Evolutionary conservation across 2,888 invertebrate genomes (phyloP).

Genomic region (Nineta flava): DNA sequence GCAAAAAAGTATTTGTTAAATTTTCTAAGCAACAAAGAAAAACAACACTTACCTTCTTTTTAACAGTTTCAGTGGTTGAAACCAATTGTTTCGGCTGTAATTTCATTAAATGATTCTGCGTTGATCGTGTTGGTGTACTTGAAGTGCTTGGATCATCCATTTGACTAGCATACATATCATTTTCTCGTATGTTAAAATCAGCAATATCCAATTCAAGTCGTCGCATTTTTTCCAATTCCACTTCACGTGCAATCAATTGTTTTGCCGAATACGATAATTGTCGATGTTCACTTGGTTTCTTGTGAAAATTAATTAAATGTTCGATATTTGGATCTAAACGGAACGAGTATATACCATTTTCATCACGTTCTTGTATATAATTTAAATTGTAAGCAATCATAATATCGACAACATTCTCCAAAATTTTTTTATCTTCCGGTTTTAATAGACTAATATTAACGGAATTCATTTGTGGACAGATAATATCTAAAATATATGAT

Average conservation of each 20-base stretch:
- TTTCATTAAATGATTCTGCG: constrained; percentile 58
- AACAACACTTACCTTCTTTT: not conserved
- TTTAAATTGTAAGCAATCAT: constrained; percentile 83
- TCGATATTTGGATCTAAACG: constrained; percentile 67
- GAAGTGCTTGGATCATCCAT: constrained; percentile 14
- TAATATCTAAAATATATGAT: constrained; percentile 51
- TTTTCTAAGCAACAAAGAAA: not conserved
- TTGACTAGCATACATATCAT: not conserved
- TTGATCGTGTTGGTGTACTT: not conserved
- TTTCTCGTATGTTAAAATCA: constrained; percentile 4
- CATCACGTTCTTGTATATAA: constrained; percentile 61
- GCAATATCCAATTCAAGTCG: constrained; percentile 23
- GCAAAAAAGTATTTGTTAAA: too few species aligned
- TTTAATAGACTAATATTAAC: constrained; percentile 59
- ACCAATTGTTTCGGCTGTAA: constrained; percentile 42
- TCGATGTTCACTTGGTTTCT: constrained; percentile 16
- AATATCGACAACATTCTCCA: constrained; percentile 55
- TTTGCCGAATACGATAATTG: constrained; percentile 49
- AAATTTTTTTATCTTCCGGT: constrained; percentile 47
- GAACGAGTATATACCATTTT: constrained; percentile 63
- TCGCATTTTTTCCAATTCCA: constrained; percentile 62
- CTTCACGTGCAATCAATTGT: constrained; percentile 68
- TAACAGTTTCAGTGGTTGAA: not conserved
- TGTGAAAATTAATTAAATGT: constrained; percentile 35
- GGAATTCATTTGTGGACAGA: constrained; percentile 59